Evolutionary conservation across 2,113 vertebrate species (phyloP), one percentile per base, ranked within the genome.

Genomic region (Azemiops feae): DNA sequence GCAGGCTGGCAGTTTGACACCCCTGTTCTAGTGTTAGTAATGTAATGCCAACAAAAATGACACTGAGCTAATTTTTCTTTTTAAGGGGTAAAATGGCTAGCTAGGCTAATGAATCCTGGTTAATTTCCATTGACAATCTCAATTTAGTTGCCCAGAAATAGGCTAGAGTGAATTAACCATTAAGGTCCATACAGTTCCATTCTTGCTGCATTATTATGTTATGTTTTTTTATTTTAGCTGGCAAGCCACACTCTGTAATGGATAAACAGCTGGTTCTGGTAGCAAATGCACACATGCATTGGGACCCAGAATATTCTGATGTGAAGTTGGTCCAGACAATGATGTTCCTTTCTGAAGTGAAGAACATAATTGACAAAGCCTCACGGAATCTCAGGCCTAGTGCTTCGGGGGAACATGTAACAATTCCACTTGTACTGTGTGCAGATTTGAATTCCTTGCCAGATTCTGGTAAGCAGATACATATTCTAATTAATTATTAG

Each of bases 311-410:
- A 81, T 99, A 99, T 96, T 99, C 99, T 55, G 99, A 99, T 94
- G 99, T 99, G 93, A 99, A 99, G 96, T 97, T 99, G 96, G 99
- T 99, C 93, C 99, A 99, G 96, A 99, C 99, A 93, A 99, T 99
- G 99, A 99, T 99, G 99, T 99, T 99, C 97, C 98, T 99, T 95
- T 99, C 99, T 0, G 99, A 99, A 96, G 99, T 99, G 96, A 99
- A 99, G 97, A 99, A 98, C 97, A 99, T 99, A 86, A 99, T 99
- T 96, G 99, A 99, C 97, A 99, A 99, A 98, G 99, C 99, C 95
- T 99, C 98, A 64, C 98, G 99, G 96, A 99, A 97, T 96, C 98
- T 99, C 95, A 99, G 98, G 97, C 97, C 98, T 95, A 98, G 97
- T 95, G 96, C 98, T 89, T 98, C 98, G 43, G 99, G 98, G 95